Base-by-base conservation (phyloP, 2,797 vertebrate species). In the Diplodus sargus region DNA sequence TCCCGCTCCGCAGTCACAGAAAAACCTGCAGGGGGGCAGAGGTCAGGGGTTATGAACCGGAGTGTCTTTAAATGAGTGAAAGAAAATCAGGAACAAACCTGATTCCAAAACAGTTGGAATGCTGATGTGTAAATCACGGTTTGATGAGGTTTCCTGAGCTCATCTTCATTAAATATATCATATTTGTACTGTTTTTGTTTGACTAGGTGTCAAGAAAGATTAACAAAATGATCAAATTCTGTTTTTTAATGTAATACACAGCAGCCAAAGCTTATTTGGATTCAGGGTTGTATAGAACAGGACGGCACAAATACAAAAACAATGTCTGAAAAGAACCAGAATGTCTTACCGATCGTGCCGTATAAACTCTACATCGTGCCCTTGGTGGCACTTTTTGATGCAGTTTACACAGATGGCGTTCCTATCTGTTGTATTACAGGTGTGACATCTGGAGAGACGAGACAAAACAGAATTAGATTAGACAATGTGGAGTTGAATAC, bases 381-480 rank as follows among this genome's bases (percentile, higher is more conserved):
- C 98, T 95, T 99, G 98, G 95, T 99, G 98, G 96, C 98, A 99
- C 94, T 99, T 99, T 93, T 99, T 99, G 92, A 99, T 99, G 96
- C 98, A 99, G 95, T 99, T 99, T 86, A 99, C 98, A 84, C 98
- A 99, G 94, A 99, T 99, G 94, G 98, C 98, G 13, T 99, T 99
- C 62, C 98, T 97, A 93, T 99, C 98, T 78, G 98, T 99, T 88
- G 98, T 99, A 91, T 99, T 99, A 90, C 98, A 99, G 93, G 98
- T 99, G 93, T 99, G 98, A 97, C 98, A 99, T 89, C 98, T 99
- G 92, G 39, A 62, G 25, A 43, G 42, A 76, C 2, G 16, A 45
- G 2, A 64, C 20, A 60, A 30, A 59, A 48, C 0, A 0, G 3
- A 49, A 43, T 51, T 42, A 53, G 5, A 39, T 1, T 16, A 54